Conservation (phyloP, 64 coral and sea anemone species). For the Astreopora myriophthalma region DNA sequence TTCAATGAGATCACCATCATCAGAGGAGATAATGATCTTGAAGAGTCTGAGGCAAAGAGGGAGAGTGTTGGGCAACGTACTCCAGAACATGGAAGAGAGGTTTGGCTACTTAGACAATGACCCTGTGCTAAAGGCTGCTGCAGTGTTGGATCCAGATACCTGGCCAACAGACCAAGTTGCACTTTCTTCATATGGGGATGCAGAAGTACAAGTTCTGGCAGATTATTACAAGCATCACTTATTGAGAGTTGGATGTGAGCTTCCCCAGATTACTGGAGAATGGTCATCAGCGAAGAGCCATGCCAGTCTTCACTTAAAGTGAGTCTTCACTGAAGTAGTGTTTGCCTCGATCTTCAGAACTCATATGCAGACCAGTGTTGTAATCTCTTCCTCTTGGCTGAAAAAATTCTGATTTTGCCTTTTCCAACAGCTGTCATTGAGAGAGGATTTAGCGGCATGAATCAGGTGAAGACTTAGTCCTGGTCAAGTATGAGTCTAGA, state of each 20-base stretch:
- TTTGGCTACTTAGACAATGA: not conserved
- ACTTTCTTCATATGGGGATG: not conserved
- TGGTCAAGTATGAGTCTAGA: not conserved
- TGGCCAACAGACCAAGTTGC: not conserved
- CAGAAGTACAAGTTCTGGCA: not conserved
- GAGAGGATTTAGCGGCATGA: slow-evolving; percentile 32
- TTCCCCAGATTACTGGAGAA: not conserved
- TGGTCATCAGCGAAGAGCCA: not conserved
- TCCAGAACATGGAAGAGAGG: not conserved
- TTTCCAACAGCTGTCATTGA: not conserved
- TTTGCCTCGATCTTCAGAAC: slow-evolving; percentile 1
- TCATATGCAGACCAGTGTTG: not conserved
- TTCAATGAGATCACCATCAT: slow-evolving; percentile 17
- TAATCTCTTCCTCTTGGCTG: not conserved
- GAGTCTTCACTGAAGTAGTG: not conserved
- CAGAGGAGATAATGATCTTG: not conserved
- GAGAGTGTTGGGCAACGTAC: slow-evolving; percentile 1
- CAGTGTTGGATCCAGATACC: slow-evolving; percentile 5
- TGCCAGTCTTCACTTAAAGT: not conserved
- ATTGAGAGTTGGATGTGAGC: not conserved
- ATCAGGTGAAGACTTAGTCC: not conserved
- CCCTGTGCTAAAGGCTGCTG: slow-evolving; percentile 1
- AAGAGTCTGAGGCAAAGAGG: not conserved
- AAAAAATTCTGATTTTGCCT: slow-evolving; percentile 18
- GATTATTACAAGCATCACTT: not conserved